Base-by-base conservation (phyloP, 1,140 invertebrate species). In the Matsumurasca onukii region DNA sequence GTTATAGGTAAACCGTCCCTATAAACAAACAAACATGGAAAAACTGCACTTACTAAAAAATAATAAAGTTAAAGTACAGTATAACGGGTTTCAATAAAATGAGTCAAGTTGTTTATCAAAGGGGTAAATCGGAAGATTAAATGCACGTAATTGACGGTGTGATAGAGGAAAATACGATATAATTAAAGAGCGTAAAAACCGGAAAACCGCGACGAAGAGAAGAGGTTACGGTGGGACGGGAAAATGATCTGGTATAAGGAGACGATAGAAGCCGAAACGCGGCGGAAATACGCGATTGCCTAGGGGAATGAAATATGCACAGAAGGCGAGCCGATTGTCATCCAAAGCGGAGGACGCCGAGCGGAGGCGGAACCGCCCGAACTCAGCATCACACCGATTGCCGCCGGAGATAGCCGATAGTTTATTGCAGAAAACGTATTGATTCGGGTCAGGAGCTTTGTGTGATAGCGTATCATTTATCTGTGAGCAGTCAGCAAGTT, bases 111-210 rank as follows among this genome's bases (percentile, higher is more conserved):
- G n/a, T n/a, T n/a, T n/a, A n/a, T 59, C 55, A 59, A 59, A 59
- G 55, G 55, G 25, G 24, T 24, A 59, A 59, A 59, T 59, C 30
- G 30, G 25, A 5, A 27, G 15, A 59, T 59, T 59, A 59, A 59
- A 59, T 24, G 24, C 55, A 22, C 9, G 24, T 59, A 59, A 59
- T 59, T 59, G 55, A 29, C 15, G 55, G 22, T 22, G 30, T 59
- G 15, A 59, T 24, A 24, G 15, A 13, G n/a, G 55, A 29, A 59
- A 59, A 59, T 59, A 22, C n/a, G 49, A 51, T 45, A 45, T 29
- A 59, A 59, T 29, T 27, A 27, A 12, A 59, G 55, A 59, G 55
- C 55, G 55, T 59, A 59, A 59, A 59, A 59, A 59, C 55, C 55
- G 55, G 55, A 59, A 59, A 59, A 5, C 22, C 22, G 22, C 15